Conservation (phyloP, 1,140 invertebrate genomes). For the Eubasilissa regina region DNA sequence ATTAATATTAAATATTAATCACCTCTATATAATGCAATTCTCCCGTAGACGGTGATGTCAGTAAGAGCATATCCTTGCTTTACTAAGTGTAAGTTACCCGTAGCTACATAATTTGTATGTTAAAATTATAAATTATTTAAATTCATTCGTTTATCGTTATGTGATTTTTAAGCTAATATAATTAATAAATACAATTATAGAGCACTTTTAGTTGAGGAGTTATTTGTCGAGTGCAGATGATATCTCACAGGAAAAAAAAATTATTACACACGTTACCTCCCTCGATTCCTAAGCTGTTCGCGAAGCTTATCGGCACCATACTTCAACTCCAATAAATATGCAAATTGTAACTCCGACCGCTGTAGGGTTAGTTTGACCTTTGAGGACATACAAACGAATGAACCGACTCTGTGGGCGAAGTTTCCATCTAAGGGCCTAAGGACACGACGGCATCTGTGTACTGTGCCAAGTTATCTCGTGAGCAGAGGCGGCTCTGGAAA, state of each 20-base stretch:
- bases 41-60: no score
- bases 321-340: conserved; percentile 32
- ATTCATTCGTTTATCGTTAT: no score
- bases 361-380: conserved; percentile 27
- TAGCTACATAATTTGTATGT: no score
- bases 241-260: neutral
- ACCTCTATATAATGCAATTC: no score
- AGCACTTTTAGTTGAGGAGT: no score
- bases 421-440: conserved; percentile 6
- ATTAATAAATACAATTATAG: no score
- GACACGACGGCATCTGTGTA: conserved; percentile 22
- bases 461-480: neutral
- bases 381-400: neutral
- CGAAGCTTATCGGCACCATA: neutral
- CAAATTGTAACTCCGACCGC: conserved; percentile 6
- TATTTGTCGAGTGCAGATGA: no score
- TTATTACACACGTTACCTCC: neutral
- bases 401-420: conserved; percentile 23
- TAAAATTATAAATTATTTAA: no score
- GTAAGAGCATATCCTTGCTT: no score
- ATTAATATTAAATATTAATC: no score
- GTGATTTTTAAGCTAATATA: no score
- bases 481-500: neutral
- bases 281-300: neutral
- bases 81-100: no score